Conservation (phyloP, 2,113 vertebrate species). For the Tringa solitaria region DNA sequence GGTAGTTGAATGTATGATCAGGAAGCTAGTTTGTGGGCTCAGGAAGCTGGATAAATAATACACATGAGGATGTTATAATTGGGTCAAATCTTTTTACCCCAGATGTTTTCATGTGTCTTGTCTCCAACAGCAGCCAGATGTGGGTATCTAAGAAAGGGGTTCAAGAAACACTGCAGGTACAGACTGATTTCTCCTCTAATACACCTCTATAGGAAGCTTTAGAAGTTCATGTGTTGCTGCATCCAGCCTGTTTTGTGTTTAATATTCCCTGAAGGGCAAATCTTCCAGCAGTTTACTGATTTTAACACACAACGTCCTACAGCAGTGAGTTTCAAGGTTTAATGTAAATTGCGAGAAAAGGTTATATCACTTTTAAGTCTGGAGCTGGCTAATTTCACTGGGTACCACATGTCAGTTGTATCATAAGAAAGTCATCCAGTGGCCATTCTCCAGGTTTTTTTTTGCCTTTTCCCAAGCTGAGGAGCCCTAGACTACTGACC, state of each 20-base stretch:
- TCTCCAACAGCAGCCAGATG: neutral
- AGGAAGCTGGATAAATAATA: neutral
- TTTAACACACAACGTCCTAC: neutral
- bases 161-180: neutral
- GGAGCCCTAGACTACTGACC: neutral
- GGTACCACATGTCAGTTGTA: neutral
- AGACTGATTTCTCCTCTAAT: neutral
- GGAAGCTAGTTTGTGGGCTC: neutral
- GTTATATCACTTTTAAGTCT: neutral
- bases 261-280: neutral
- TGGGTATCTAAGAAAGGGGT: neutral
- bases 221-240: neutral
- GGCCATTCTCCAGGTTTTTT: neutral
- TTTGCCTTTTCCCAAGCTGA: neutral
- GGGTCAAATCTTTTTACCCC: neutral
- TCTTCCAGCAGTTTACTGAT: neutral
- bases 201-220: neutral
- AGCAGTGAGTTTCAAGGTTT: neutral
- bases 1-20: neutral
- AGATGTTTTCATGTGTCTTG: neutral
- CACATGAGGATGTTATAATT: neutral
- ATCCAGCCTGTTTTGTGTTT: neutral
- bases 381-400: neutral
- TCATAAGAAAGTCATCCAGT: neutral
- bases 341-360: neutral